These are phyloP conservation scores for Graptemys geographica DNA, from an alignment of 2,797 vertebrate genomes.

Conservation along the genomic window DNA sequence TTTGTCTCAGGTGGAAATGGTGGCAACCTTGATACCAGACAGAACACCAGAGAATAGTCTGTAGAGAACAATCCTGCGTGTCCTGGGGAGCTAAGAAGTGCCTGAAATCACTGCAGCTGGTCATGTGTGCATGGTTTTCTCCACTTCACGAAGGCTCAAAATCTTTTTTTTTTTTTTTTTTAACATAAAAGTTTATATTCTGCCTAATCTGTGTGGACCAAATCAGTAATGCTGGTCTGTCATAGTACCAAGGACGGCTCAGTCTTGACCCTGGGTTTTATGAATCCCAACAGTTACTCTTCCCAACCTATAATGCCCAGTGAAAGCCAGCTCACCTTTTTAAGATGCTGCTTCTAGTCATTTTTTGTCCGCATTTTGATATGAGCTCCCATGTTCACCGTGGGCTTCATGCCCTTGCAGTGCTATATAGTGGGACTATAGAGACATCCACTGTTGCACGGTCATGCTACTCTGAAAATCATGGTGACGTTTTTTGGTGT, in stretches of 20 bases:
- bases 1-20: not conserved
- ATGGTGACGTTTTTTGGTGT: rapidly evolving
- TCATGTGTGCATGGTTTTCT: not conserved
- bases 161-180: not conserved
- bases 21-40: not conserved
- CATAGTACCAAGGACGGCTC: not conserved
- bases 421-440: not conserved
- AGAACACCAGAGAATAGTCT: too few species aligned
- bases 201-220: not conserved
- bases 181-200: not conserved
- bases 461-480: not conserved
- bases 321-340: not conserved
- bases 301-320: rapidly evolving
- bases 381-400: not conserved
- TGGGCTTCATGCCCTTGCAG: not conserved
- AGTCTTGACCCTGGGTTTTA: not conserved
- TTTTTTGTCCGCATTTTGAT: not conserved
- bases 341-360: slow-evolving; percentile 12
- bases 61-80: too few species aligned
- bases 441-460: not conserved
- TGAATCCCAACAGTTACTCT: not conserved
- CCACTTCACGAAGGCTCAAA: not conserved
- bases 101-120: not conserved
- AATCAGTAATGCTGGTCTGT: not conserved
- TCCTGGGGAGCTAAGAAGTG: too few species aligned